Base-by-base conservation (phyloP, 2,888 invertebrate species). In the Rhyacophila evoluta region DNA sequence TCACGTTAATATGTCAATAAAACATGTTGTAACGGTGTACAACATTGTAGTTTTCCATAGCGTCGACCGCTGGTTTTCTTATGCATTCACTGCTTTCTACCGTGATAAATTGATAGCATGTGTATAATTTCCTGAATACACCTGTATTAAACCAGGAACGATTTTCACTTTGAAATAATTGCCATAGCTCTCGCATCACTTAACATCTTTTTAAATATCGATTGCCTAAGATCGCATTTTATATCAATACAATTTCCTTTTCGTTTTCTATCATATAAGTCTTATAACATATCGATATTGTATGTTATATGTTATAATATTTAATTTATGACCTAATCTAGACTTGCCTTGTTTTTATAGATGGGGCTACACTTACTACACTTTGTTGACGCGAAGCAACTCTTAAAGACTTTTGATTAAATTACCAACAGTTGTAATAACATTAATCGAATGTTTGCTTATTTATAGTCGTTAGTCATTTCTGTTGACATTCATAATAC, bases 1-100 rank as follows among this genome's bases (percentile, higher is more conserved):
- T 55, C 25, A 55, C 5, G 55, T 55, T 55, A 55, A 55, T 55
- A 25, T 55, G 55, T 55, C 55, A 6, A 55, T 55, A 55, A 55
- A 55, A 55, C 55, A 55, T 55, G 55, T 19, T 12, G 25, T 55
- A 55, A 55, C 19, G 55, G 10, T 55, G 55, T 55, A 19, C 15
- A 55, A 25, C 55, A 55, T 55, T 19, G 55, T 25, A 55, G n/a
- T 55, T 55, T 33, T 55, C 55, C 55, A 55, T 8, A 12, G 55
- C 55, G 15, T 19, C 55, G 15, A n/a, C 19, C 19, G 55, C 55
- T 10, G 19, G 25, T 55, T 55, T 55, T 55, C 55, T 55, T 55
- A 55, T 19, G 55, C 55, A 19, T 25, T 55, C 55, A 19, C 25
- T 55, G 25, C 19, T 55, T 55, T 55, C 55, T 55, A 55, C 55